These are phyloP conservation scores for Heliconius charithonia DNA, from an alignment of 2,888 invertebrate species.

Conservation along the genomic window DNA sequence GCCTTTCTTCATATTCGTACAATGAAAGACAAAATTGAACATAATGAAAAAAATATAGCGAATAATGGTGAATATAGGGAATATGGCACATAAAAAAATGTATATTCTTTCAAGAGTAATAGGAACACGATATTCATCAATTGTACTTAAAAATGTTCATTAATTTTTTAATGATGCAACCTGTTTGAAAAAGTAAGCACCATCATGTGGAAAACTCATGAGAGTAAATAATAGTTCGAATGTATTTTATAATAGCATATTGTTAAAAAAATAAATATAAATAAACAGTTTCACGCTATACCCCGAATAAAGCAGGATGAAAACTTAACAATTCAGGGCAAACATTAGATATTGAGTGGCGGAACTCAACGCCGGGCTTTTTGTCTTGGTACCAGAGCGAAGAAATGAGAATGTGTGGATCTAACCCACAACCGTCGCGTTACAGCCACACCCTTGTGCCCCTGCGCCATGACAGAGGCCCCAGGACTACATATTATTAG, in stretches of 20 bases:
- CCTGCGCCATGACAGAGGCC: no score
- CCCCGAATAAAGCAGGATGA: no score
- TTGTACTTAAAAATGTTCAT: slow-evolving; percentile 6
- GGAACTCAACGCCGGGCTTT: no score
- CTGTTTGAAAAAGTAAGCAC: neutral
- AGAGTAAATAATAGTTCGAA: neutral
- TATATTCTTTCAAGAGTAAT: neutral
- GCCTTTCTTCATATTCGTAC: neutral
- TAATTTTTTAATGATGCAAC: neutral
- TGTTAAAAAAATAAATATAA: neutral
- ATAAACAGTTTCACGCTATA: no score
- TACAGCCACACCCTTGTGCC: no score
- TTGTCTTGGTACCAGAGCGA: no score
- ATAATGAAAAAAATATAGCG: no score
- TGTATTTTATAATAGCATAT: neutral
- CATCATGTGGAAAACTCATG: neutral
- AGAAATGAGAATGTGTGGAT: no score
- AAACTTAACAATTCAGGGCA: no score
- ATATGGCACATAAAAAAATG: neutral
- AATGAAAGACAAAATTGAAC: neutral
- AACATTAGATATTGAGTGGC: no score
- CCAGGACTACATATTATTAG: no score
- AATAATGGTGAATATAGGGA: neutral
- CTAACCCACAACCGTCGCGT: no score
- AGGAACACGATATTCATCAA: neutral